These are phyloP conservation scores for Erebia ligea DNA, from an alignment of 2,888 invertebrate genomes.

Conservation along the genomic window DNA sequence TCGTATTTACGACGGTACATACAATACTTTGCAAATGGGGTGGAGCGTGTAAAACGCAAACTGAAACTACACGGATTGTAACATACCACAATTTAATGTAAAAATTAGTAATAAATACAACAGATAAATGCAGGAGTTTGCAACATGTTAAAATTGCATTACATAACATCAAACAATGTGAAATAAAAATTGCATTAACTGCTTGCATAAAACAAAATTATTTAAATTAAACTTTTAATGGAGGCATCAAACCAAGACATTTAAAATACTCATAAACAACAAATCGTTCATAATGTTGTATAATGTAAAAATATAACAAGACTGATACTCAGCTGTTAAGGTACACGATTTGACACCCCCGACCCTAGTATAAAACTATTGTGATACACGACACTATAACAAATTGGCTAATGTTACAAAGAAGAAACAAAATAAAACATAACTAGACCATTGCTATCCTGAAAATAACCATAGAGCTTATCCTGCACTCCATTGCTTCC, in stretches of 20 bases:
- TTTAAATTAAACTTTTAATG: constrained; percentile 81
- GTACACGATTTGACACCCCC: constrained; percentile 83
- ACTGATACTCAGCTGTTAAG: constrained; percentile 64
- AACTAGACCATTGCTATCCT: constrained; percentile 84
- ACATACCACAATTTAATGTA: constrained; percentile 89
- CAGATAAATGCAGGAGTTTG: constrained; percentile 87
- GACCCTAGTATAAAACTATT: constrained; percentile 79
- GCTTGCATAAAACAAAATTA: constrained; percentile 83
- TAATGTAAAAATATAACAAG: constrained; percentile 80
- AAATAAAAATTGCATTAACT: constrained; percentile 82
- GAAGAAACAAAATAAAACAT: constrained; percentile 78
- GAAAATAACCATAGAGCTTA: constrained; percentile 74
- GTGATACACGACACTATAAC: constrained; percentile 82
- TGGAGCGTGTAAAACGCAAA: constrained; percentile 69
- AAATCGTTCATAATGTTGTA: constrained; percentile 80
- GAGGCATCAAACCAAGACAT: constrained; percentile 83
- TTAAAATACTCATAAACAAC: constrained; percentile 78
- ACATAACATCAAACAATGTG: constrained; percentile 84
- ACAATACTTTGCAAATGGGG: constrained; percentile 57
- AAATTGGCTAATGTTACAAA: constrained; percentile 80
- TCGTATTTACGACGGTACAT: constrained; percentile 42
- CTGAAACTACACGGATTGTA: constrained; percentile 84
- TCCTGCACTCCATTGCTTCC: constrained; percentile 81
- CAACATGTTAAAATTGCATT: constrained; percentile 84
- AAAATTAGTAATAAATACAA: constrained; percentile 88